Evolutionary conservation across 1,140 invertebrate species (phyloP).

Genomic region (Drusus annulatus): DNA sequence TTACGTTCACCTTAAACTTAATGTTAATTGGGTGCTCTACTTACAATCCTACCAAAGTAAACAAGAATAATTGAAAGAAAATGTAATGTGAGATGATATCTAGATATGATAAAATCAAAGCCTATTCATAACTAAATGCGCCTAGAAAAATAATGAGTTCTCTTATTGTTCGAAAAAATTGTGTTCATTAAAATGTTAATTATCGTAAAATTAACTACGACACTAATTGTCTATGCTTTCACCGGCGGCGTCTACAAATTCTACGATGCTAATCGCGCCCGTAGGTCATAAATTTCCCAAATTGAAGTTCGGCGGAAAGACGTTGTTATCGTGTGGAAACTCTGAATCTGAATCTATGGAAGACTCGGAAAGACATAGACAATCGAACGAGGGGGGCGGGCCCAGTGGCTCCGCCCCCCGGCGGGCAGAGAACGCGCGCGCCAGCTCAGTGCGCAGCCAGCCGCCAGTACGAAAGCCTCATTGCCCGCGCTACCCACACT

Average conservation of each 20-base stretch:
- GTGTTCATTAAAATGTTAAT: constrained; percentile 44
- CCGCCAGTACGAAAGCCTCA: constrained; percentile 36
- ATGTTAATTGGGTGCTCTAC: no score
- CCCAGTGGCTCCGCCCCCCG: constrained; percentile 59
- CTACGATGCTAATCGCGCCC: constrained; percentile 41
- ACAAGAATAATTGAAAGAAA: constrained; percentile 13
- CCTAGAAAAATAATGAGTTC: constrained; percentile 21
- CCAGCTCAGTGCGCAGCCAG: constrained; percentile 58
- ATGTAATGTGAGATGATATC: neutral
- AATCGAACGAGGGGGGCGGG: constrained; percentile 61
- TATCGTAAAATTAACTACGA: constrained; percentile 31
- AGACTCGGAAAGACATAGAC: constrained; percentile 51
- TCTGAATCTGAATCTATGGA: constrained; percentile 28
- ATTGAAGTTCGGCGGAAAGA: constrained; percentile 61
- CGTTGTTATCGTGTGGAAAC: constrained; percentile 42
- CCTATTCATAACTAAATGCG: constrained; percentile 11
- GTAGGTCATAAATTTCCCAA: constrained; percentile 47
- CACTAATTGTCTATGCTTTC: constrained; percentile 42
- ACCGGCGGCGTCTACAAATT: constrained; percentile 7
- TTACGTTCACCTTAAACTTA: no score
- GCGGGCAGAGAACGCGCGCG: constrained; percentile 61
- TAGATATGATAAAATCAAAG: constrained; percentile 12
- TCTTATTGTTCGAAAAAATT: constrained; percentile 25
- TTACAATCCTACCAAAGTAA: neutral
- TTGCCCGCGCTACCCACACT: constrained; percentile 13